Evolutionary conservation across 2,797 vertebrate species (phyloP).

Genomic region (Artibeus jamaicensis): DNA sequence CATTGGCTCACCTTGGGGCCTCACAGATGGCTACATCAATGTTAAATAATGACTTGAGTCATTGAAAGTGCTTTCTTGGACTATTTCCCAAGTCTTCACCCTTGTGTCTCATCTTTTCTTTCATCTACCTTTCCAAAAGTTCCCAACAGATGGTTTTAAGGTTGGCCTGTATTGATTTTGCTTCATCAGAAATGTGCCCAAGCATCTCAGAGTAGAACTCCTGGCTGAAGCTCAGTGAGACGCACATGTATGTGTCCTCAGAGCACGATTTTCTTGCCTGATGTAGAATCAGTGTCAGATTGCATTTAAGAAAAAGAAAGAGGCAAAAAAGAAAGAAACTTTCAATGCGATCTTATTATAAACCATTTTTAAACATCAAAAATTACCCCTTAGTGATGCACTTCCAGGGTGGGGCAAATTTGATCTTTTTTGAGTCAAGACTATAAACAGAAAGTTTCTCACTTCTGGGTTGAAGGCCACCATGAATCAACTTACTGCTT

Average conservation of each 20-base stretch:
- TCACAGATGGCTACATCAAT: constrained; percentile 1
- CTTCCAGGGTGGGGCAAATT: constrained; percentile 55
- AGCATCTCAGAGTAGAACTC: neutral
- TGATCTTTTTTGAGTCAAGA: constrained; percentile 60
- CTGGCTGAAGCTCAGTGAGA: neutral
- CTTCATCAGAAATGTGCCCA: constrained; percentile 22
- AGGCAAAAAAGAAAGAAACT: neutral
- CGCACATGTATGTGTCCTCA: neutral
- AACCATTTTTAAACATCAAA: constrained; percentile 63
- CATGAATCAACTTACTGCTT: constrained; percentile 49
- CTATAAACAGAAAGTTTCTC: constrained; percentile 71
- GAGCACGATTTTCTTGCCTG: neutral
- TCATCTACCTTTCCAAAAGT: constrained; percentile 40
- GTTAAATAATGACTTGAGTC: constrained; percentile 7
- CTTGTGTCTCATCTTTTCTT: neutral
- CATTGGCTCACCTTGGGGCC: neutral
- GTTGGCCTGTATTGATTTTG: constrained; percentile 33
- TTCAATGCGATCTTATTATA: constrained; percentile 42
- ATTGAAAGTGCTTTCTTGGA: constrained; percentile 23
- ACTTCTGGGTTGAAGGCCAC: constrained; percentile 56
- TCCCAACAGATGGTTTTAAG: constrained; percentile 15
- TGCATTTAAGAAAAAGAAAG: too few relatives aligned
- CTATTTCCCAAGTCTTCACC: constrained; percentile 40
- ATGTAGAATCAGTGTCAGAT: constrained; percentile 22
- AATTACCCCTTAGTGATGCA: constrained; percentile 51